These are phyloP conservation scores for Pelochelys cantorii DNA, from an alignment of 2,797 vertebrate genomes.

Conservation along the genomic window DNA sequence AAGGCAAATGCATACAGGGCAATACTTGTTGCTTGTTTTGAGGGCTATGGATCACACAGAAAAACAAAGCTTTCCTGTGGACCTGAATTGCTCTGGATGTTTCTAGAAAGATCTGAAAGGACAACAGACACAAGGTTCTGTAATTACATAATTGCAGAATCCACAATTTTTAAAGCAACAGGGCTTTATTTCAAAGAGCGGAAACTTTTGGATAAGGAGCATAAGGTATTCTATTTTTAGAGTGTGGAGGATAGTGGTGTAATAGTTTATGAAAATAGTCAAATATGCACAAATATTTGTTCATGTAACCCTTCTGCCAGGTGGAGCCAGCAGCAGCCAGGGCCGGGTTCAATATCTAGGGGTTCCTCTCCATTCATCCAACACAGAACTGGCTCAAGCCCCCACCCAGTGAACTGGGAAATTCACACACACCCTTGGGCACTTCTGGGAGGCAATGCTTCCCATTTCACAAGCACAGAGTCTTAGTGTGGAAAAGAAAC, in stretches of 20 bases:
- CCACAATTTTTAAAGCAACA: not conserved
- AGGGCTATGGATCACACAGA: not conserved
- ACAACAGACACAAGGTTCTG: not conserved
- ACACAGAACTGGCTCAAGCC: too few relatives aligned
- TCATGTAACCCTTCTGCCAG: not conserved
- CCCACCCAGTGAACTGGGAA: too few relatives aligned
- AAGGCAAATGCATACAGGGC: not conserved
- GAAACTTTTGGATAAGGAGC: conserved; percentile 21
- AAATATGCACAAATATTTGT: not conserved
- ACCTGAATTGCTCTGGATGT: conserved; percentile 1
- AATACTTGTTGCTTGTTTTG: not conserved
- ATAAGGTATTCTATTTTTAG: not conserved
- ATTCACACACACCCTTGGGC: too few relatives aligned
- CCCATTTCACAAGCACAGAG: too few relatives aligned
- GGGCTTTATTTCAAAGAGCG: conserved; percentile 15
- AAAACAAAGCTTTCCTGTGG: conserved; percentile 57
- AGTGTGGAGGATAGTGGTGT: not conserved
- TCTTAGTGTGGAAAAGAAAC: too few relatives aligned
- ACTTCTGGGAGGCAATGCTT: too few relatives aligned
- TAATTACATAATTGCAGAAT: conserved; percentile 14
- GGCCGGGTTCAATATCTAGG: too few relatives aligned
- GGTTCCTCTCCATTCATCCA: too few relatives aligned
- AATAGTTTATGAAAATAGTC: not conserved
- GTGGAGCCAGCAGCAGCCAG: too few relatives aligned
- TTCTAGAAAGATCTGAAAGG: conserved; percentile 14